Evolutionary conservation across 92 coral and sea anemone species (phyloP).

Genomic region (Phenganax subtilis): DNA sequence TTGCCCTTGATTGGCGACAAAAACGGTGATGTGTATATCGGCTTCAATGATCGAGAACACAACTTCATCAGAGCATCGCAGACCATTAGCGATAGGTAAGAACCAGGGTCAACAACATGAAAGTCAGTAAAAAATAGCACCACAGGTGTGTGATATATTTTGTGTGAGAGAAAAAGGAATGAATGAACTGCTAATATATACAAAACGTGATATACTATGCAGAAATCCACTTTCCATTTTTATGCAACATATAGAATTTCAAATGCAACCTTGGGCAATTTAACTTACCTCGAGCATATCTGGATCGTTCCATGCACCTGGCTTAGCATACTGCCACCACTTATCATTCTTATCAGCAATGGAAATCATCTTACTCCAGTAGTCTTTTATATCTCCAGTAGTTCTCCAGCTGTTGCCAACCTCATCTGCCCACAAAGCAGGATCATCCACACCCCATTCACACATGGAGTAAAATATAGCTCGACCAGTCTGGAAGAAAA

Average conservation of each 20-base stretch:
- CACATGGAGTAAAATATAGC: slow-evolving; percentile 54
- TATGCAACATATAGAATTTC: not conserved
- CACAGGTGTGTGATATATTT: too few species aligned
- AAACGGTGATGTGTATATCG: too few species aligned
- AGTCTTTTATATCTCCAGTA: slow-evolving; percentile 44
- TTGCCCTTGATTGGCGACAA: too few species aligned
- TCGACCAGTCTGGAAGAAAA: slow-evolving; percentile 39
- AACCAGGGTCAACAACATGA: too few species aligned
- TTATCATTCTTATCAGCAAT: slow-evolving; percentile 47
- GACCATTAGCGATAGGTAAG: too few species aligned
- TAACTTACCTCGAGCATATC: slow-evolving; percentile 50
- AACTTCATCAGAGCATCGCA: too few species aligned
- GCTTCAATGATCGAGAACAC: too few species aligned
- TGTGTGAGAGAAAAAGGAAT: too few species aligned
- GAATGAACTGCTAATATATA: too few species aligned
- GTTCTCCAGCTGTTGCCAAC: slow-evolving; percentile 58
- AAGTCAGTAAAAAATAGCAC: too few species aligned
- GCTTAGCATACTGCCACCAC: slow-evolving; percentile 50
- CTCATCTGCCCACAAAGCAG: slow-evolving; percentile 49
- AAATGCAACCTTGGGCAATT: not conserved
- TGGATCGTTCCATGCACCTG: slow-evolving; percentile 55
- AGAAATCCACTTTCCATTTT: too few species aligned
- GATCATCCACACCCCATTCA: slow-evolving; percentile 54
- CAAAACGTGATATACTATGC: too few species aligned
- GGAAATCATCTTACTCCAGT: slow-evolving; percentile 43